Percentiles rank a stretch among this genome's conserved stretches.
Evolutionary conservation across 1,140 invertebrate species (phyloP).

Genomic region (Dinoponera quadriceps): DNA sequence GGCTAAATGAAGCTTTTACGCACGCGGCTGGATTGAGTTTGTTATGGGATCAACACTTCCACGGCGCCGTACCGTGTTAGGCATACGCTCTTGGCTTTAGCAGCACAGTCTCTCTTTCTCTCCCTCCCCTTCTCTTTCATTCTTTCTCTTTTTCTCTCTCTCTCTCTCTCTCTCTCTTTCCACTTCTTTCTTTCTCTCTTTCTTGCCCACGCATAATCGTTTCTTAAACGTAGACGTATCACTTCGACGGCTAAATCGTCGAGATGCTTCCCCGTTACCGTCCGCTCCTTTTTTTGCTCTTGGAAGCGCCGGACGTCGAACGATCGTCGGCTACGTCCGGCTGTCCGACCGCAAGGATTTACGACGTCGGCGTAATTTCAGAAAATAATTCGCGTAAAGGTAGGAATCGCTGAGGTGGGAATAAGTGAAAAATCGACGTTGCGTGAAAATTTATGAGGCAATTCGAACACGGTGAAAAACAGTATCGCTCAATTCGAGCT

Average conservation of each 20-base stretch:
- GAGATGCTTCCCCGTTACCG: slow-evolving; percentile 43
- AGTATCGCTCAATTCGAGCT: no score
- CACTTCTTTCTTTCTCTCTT: no score
- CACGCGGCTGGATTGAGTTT: slow-evolving; percentile 76
- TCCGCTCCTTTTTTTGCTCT: slow-evolving; percentile 14
- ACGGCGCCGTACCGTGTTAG: slow-evolving; percentile 62
- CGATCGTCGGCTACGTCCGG: no score
- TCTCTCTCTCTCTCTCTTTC: not conserved
- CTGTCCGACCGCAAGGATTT: no score
- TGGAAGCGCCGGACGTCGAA: not conserved
- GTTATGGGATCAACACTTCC: slow-evolving; percentile 78
- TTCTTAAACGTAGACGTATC: slow-evolving; percentile 63
- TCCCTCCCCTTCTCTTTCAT: not conserved
- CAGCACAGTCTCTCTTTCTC: slow-evolving; percentile 21
- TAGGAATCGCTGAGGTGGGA: no score
- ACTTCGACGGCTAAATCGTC: slow-evolving; percentile 59
- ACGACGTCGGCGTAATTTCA: no score
- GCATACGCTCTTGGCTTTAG: slow-evolving; percentile 59
- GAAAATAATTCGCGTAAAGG: no score
- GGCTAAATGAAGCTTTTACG: slow-evolving; percentile 81
- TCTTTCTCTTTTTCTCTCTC: not conserved
- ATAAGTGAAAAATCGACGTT: no score
- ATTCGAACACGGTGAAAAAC: no score
- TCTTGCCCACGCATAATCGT: slow-evolving; percentile 66
- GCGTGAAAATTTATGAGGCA: no score